Evolutionary conservation across 2,797 vertebrate species (phyloP).

Genomic region (Darevskia mixta): DNA sequence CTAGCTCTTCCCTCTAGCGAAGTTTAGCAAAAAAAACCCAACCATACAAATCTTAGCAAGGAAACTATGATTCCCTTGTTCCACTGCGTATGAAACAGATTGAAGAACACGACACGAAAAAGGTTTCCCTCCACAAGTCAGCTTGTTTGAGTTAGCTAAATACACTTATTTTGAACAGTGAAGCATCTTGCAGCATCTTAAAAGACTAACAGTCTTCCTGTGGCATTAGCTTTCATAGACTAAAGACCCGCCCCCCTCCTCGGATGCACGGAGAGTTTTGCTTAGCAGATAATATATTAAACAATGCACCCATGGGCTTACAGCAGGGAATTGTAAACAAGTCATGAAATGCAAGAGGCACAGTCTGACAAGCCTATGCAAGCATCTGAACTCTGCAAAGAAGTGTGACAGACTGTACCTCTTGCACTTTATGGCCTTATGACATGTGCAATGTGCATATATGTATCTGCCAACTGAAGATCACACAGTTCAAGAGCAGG

Average conservation of each 20-base stretch:
- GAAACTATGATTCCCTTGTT: background rate
- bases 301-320: background rate
- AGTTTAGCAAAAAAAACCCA: slow-evolving; percentile 16
- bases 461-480: background rate
- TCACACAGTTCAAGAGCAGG: background rate
- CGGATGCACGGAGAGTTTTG: background rate
- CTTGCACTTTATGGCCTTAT: background rate
- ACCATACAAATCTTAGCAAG: background rate
- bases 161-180: background rate
- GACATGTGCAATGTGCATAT: background rate
- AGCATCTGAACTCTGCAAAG: background rate
- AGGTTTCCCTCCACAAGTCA: background rate
- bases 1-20: background rate
- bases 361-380: background rate
- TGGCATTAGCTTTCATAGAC: background rate
- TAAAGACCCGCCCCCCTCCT: background rate
- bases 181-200: background rate
- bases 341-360: background rate
- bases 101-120: background rate
- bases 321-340: background rate
- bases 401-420: background rate
- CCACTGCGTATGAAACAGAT: background rate
- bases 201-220: background rate
- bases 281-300: background rate
- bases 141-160: background rate